A percentile compares a stretch with the other conserved stretches of the same genome.
These are phyloP conservation scores for Micrasema minimum DNA, from an alignment of 1,140 invertebrate species.

Conservation along the genomic window DNA sequence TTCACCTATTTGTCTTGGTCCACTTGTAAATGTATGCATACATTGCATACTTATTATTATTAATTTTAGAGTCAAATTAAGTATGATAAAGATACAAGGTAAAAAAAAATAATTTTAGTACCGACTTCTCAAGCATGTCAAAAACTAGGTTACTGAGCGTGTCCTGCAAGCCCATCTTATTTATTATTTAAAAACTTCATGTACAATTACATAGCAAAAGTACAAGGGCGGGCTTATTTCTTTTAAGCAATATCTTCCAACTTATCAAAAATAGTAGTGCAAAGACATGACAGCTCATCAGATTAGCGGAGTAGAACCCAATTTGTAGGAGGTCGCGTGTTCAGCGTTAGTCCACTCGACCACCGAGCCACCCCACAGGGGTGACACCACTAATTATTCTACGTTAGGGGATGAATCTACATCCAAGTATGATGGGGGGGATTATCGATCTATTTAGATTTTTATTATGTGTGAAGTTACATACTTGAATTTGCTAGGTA, in stretches of 20 bases:
- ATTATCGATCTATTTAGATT: slow-evolving; percentile 21
- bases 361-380: slow-evolving; percentile 5
- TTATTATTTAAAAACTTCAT: too few relatives aligned
- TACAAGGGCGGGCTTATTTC: too few relatives aligned
- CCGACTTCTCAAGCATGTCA: too few relatives aligned
- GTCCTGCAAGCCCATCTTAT: neutral
- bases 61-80: too few relatives aligned
- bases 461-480: slow-evolving; percentile 11
- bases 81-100: too few relatives aligned
- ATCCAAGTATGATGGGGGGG: slow-evolving; percentile 3
- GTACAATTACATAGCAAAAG: too few relatives aligned
- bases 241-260: too few relatives aligned
- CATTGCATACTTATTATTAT: too few relatives aligned
- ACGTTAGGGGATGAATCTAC: slow-evolving; percentile 8
- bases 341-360: neutral
- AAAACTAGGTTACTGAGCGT: slow-evolving; percentile 2
- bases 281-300: slow-evolving; percentile 27
- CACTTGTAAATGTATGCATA: too few relatives aligned
- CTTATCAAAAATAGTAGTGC: neutral
- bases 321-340: slow-evolving; percentile 21
- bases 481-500: neutral
- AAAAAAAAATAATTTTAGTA: too few relatives aligned
- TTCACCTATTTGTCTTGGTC: too few relatives aligned
- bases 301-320: slow-evolving; percentile 19
- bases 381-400: slow-evolving; percentile 17